These are phyloP conservation scores for Drosophila baimaii DNA, from an alignment of 1,140 invertebrate species.

Conservation along the genomic window DNA sequence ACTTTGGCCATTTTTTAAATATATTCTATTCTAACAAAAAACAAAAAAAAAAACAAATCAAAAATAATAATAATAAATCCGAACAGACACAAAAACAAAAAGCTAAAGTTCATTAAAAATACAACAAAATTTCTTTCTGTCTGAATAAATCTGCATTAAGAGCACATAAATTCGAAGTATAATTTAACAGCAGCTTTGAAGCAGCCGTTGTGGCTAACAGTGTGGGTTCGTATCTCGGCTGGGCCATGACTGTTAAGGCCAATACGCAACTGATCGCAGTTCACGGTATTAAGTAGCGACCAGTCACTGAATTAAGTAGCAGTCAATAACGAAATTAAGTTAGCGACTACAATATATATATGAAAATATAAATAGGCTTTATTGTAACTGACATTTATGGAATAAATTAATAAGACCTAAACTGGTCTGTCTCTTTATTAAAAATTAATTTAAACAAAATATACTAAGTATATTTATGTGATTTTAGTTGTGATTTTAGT, in stretches of 20 bases:
- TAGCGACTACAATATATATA: neutral
- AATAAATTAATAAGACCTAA: no score
- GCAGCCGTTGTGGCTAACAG: slow-evolving; percentile 13
- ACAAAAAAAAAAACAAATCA: slow-evolving; percentile 1
- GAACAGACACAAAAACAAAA: slow-evolving; percentile 22
- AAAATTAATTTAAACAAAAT: no score
- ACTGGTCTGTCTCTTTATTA: no score
- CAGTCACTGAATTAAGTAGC: neutral
- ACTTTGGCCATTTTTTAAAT: slow-evolving; percentile 19
- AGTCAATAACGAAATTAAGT: neutral
- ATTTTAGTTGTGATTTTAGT: no score
- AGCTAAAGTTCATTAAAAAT: slow-evolving; percentile 48
- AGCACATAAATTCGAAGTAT: slow-evolving; percentile 47
- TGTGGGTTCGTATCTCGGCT: slow-evolving; percentile 53
- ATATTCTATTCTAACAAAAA: slow-evolving; percentile 26
- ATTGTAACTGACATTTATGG: no score
- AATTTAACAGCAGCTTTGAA: slow-evolving; percentile 45
- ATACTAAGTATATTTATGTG: no score
- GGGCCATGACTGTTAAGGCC: slow-evolving; percentile 14
- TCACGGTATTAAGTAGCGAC: neutral
- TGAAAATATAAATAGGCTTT: neutral
- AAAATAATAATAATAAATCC: slow-evolving; percentile 18
- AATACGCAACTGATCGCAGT: neutral
- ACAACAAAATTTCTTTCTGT: slow-evolving; percentile 43
- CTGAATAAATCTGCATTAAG: slow-evolving; percentile 53